Percentiles rank a stretch among this genome's conserved stretches.
Conservation (phyloP, 1,140 invertebrate species). For the Zaprionus gabonicus region DNA sequence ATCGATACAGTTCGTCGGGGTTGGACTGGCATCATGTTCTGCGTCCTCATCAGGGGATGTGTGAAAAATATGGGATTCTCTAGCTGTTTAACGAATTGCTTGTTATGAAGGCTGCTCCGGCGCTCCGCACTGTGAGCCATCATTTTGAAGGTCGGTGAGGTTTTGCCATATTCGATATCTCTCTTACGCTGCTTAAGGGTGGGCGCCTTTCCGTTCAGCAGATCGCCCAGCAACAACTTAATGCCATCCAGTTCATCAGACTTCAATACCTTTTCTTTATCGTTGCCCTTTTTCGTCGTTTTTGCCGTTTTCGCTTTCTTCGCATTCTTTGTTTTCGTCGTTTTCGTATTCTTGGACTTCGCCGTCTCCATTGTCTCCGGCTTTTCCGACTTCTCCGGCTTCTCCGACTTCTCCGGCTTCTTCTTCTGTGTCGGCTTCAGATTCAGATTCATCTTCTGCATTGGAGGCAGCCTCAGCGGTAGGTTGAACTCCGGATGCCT, state of each 20-base stretch:
- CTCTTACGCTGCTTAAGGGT: not conserved
- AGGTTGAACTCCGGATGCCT: too few species aligned
- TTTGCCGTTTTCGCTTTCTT: not conserved
- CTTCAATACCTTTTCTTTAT: too few species aligned
- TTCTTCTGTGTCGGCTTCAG: not conserved
- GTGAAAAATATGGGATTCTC: conserved; percentile 4
- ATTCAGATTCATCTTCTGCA: too few species aligned
- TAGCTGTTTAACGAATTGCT: conserved; percentile 9
- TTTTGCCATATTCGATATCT: conserved; percentile 8
- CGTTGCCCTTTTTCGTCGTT: too few species aligned
- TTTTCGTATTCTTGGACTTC: not conserved
- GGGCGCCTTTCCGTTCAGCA: conserved; percentile 2
- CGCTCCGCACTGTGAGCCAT: conserved; percentile 8
- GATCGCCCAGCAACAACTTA: conserved; percentile 22
- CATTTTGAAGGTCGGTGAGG: conserved; percentile 14
- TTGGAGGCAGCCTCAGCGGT: too few species aligned
- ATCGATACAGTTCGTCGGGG: not conserved
- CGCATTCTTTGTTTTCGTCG: accelerated
- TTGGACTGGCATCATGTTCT: not conserved
- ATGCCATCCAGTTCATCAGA: not conserved
- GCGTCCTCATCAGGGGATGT: not conserved
- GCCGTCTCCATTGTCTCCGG: not conserved
- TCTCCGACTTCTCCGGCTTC: not conserved
- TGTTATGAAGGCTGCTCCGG: conserved; percentile 7
- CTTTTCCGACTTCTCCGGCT: not conserved